Conservation (phyloP, 2,113 vertebrate species). For the Barnardius zonarius region DNA sequence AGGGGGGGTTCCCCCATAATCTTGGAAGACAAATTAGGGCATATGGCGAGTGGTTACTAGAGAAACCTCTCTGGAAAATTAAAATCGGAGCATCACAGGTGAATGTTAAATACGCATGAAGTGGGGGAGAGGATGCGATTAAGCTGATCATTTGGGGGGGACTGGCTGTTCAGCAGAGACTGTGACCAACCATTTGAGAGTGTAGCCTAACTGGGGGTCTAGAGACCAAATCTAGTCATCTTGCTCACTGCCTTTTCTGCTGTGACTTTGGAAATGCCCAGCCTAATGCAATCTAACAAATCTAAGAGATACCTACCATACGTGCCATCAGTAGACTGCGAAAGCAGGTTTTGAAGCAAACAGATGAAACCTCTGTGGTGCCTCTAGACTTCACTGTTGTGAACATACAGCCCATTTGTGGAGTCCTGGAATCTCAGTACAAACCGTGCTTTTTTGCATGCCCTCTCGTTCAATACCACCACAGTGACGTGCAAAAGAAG, state of each 20-base stretch:
- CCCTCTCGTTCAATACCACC: accelerated
- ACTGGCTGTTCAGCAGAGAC: neutral
- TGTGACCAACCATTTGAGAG: neutral
- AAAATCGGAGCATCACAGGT: conserved; percentile 16
- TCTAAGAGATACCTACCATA: neutral
- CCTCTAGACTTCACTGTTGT: neutral
- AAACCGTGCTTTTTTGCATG: accelerated
- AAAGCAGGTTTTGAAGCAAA: neutral
- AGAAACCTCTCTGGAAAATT: neutral
- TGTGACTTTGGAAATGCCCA: neutral
- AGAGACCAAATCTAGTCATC: neutral
- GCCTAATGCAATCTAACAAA: neutral
- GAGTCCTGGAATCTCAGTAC: neutral
- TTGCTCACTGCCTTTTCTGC: neutral
- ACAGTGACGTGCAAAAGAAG: neutral
- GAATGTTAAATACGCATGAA: neutral
- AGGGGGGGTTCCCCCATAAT: neutral
- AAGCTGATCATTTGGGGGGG: neutral
- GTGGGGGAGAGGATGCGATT: neutral
- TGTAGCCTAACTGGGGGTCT: neutral
- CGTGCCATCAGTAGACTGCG: neutral
- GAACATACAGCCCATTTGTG: neutral
- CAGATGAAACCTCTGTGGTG: neutral
- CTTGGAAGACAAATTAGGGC: neutral
- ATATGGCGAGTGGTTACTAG: neutral